phyloP scores from a whole-genome alignment of 2,888 invertebrate genomes.

The Xestia xanthographa region DNA sequence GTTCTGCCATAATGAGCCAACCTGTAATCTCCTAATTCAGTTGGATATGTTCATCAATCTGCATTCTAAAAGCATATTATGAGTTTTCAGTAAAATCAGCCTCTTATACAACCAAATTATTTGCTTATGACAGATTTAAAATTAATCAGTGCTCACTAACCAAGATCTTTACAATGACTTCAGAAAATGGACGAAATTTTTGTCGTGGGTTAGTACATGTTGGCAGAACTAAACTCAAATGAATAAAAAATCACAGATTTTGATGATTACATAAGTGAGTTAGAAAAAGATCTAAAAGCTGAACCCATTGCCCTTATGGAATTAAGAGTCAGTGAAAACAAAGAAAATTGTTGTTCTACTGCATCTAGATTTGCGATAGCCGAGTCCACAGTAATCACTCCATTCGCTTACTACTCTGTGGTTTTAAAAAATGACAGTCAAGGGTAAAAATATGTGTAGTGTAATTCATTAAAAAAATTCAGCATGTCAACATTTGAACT shows the following conservation, averaged over 20 bases:
- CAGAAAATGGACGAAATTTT: background rate
- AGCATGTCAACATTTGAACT: background rate
- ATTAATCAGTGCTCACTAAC: background rate
- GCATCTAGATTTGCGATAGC: background rate
- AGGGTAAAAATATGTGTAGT: background rate
- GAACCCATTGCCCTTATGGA: background rate
- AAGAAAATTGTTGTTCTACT: background rate
- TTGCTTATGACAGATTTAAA: background rate
- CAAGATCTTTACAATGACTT: background rate
- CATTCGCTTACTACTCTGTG: constrained; percentile 34
- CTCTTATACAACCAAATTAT: background rate
- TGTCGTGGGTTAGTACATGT: background rate
- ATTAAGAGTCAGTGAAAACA: background rate
- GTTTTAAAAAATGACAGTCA: background rate
- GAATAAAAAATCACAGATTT: background rate
- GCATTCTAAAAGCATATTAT: background rate
- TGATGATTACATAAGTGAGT: background rate
- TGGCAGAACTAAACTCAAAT: background rate
- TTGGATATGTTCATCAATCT: background rate
- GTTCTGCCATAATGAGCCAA: background rate
- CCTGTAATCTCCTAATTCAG: background rate
- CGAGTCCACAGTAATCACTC: background rate
- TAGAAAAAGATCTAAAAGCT: background rate
- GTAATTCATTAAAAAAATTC: background rate
- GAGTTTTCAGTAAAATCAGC: background rate